Conservation (phyloP, 2,888 invertebrate genomes). For the Ophion ventricosus region DNA sequence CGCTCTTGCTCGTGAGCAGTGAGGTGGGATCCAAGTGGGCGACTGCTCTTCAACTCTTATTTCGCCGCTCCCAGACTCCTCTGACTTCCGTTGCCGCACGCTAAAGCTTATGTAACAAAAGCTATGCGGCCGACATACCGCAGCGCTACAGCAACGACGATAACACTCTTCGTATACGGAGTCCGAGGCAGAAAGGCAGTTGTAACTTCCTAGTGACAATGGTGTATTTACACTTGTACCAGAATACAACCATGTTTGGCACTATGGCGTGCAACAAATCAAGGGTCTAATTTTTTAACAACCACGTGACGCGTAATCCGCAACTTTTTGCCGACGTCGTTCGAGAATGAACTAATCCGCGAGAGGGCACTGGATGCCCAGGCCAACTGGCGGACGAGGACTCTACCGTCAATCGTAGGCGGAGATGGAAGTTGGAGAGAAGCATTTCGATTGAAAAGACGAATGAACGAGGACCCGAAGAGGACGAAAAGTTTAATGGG, state of each 20-base stretch:
- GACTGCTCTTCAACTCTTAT: slow-evolving; percentile 62
- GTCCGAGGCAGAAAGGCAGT: slow-evolving; percentile 34
- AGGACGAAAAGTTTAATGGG: slow-evolving; percentile 57
- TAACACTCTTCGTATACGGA: slow-evolving; percentile 40
- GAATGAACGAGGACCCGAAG: slow-evolving; percentile 1
- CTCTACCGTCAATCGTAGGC: neutral
- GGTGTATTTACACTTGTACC: neutral
- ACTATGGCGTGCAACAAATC: slow-evolving; percentile 42
- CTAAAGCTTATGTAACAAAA: slow-evolving; percentile 49
- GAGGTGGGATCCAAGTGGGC: slow-evolving; percentile 56
- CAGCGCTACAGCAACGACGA: slow-evolving; percentile 30
- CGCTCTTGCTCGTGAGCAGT: slow-evolving; percentile 42
- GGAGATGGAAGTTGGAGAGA: neutral
- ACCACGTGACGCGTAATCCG: slow-evolving; percentile 54
- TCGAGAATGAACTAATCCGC: slow-evolving; percentile 42
- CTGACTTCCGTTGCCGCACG: slow-evolving; percentile 50
- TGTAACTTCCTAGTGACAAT: slow-evolving; percentile 29
- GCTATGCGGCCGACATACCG: slow-evolving; percentile 33
- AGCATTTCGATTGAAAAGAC: slow-evolving; percentile 57
- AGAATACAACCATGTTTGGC: slow-evolving; percentile 28
- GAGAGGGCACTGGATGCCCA: slow-evolving; percentile 24
- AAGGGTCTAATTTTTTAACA: slow-evolving; percentile 61
- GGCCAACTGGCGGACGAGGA: neutral
- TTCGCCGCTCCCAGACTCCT: slow-evolving; percentile 41
- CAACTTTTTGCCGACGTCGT: slow-evolving; percentile 25